These are phyloP conservation scores for Nymphalis c-album DNA, from an alignment of 2,888 invertebrate species.

Conservation along the genomic window DNA sequence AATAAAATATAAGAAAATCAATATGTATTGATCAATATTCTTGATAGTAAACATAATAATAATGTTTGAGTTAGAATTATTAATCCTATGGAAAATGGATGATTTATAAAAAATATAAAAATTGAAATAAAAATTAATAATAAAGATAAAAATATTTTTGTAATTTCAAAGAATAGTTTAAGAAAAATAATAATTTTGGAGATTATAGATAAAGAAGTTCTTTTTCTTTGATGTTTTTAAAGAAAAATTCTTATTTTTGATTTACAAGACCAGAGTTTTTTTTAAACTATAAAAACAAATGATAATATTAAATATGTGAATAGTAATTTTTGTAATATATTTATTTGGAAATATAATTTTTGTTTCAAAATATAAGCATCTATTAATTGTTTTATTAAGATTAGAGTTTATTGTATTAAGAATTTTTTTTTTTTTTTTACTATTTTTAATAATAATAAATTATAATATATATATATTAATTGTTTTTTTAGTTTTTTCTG, in stretches of 20 bases:
- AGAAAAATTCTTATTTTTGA: conserved; percentile 79
- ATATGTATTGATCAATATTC: conserved; percentile 73
- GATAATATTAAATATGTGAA: conserved; percentile 66
- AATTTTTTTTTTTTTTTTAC: conserved; percentile 75
- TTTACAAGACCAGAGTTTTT: conserved; percentile 86
- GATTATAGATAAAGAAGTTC: conserved; percentile 82
- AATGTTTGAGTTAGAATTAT: conserved; percentile 76
- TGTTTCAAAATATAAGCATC: conserved; percentile 81
- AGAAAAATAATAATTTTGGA: conserved; percentile 86
- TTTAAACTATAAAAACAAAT: conserved; percentile 85
- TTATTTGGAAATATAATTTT: conserved; percentile 64
- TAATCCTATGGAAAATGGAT: conserved; percentile 1
- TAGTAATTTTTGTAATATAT: conserved; percentile 73
- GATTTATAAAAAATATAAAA: conserved; percentile 7
- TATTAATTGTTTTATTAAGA: conserved; percentile 81
- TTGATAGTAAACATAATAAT: conserved; percentile 68
- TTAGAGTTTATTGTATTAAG: conserved; percentile 83
- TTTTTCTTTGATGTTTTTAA: conserved; percentile 84
- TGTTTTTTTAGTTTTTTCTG: conserved; percentile 43
- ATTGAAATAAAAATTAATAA: conserved; percentile 62
- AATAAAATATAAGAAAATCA: conserved; percentile 84
- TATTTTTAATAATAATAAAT: conserved; percentile 68
- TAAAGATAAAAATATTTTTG: conserved; percentile 67
- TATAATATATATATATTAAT: conserved; percentile 71
- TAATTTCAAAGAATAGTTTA: conserved; percentile 83